These are phyloP conservation scores for Ariolimax columbianus DNA, from an alignment of 2,888 invertebrate genomes.

Conservation along the genomic window DNA sequence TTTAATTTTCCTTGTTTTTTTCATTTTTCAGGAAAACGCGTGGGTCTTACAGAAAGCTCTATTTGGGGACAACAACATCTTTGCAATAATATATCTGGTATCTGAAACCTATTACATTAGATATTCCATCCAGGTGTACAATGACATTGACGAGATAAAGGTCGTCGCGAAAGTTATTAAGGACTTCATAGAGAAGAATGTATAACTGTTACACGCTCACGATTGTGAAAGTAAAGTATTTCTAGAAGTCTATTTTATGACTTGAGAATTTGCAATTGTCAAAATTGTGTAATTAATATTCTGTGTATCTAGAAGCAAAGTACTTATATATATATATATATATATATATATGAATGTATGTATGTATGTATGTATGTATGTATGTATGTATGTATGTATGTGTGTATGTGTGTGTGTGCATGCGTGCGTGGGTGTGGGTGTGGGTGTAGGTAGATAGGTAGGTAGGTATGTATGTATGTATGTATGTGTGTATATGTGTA, in stretches of 20 bases:
- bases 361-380: not conserved
- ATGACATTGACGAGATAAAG: conserved; percentile 49
- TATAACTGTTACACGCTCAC: too few species aligned
- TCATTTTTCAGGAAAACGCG: not conserved
- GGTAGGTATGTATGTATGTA: too few species aligned
- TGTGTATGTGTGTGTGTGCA: not conserved
- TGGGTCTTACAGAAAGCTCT: not conserved
- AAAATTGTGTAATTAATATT: not conserved
- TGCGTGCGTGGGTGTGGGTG: too few species aligned
- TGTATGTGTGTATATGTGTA: not conserved
- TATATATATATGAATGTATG: not conserved
- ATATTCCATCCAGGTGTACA: conserved; percentile 68
- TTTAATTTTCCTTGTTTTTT: not conserved
- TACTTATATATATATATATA: not conserved
- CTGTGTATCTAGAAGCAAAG: not conserved
- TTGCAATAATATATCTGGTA: conserved; percentile 40
- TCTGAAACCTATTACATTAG: conserved; percentile 54
- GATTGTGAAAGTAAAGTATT: too few species aligned
- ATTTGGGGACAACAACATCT: conserved; percentile 39
- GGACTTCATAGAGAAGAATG: conserved; percentile 43
- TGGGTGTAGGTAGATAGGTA: too few species aligned
- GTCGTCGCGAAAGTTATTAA: conserved; percentile 62
- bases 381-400: not conserved
- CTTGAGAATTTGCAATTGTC: too few species aligned
- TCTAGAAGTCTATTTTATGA: too few species aligned